These are phyloP conservation scores for Eurytoma adleriae DNA, from an alignment of 2,888 invertebrate genomes.

Conservation along the genomic window DNA sequence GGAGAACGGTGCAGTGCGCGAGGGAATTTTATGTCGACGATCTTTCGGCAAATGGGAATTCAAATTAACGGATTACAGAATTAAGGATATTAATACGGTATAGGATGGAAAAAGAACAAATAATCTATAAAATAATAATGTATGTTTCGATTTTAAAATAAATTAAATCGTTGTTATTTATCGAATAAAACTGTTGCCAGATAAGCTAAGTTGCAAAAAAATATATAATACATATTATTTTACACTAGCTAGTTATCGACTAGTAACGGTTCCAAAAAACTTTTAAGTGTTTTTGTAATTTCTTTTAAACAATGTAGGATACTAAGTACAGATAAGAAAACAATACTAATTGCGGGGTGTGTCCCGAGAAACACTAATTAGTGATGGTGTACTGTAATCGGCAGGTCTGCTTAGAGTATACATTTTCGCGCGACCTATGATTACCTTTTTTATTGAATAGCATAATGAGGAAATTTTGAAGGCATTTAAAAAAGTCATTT, in stretches of 20 bases:
- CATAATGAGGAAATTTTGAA: constrained; percentile 22
- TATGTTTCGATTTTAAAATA: too few species aligned
- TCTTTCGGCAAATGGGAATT: too few species aligned
- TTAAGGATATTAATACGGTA: too few species aligned
- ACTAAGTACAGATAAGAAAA: constrained; percentile 28
- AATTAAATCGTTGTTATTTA: too few species aligned
- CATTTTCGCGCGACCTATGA: constrained; percentile 32
- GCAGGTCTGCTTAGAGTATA: constrained; percentile 25
- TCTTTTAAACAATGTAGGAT: constrained; percentile 13
- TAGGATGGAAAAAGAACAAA: too few species aligned
- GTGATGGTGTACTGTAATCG: constrained; percentile 36
- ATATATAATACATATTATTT: too few species aligned
- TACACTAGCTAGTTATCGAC: background rate
- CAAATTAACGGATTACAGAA: too few species aligned
- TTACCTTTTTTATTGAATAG: constrained; percentile 39
- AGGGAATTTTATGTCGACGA: too few species aligned
- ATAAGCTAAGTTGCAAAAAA: too few species aligned
- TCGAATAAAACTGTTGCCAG: too few species aligned
- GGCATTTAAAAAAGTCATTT: background rate
- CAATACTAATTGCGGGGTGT: constrained; percentile 47
- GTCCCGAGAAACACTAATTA: constrained; percentile 42
- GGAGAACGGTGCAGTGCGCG: too few species aligned
- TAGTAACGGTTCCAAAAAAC: background rate
- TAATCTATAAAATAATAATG: too few species aligned
- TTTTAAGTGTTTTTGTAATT: constrained; percentile 23